These are phyloP conservation scores for Pteruthius melanotis DNA, from an alignment of 2,113 vertebrate species.

Conservation along the genomic window DNA sequence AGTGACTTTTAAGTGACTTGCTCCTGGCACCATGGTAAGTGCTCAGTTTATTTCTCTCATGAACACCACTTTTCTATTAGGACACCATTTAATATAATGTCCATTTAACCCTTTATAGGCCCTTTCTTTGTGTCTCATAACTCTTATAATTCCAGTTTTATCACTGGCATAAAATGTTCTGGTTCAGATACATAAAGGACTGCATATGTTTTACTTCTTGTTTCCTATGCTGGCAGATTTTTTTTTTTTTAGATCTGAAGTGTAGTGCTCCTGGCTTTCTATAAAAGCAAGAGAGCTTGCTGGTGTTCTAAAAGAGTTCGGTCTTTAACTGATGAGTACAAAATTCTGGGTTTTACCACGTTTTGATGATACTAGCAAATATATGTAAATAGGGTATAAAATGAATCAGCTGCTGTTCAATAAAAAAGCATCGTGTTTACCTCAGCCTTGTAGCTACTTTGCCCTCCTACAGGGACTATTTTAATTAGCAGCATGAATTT, in stretches of 20 bases:
- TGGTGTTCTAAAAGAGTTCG: neutral
- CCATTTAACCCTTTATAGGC: conserved; percentile 15
- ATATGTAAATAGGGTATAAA: conserved; percentile 72
- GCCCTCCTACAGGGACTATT: conserved; percentile 73
- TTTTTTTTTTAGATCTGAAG: neutral
- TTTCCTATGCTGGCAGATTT: neutral
- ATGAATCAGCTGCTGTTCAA: conserved; percentile 70
- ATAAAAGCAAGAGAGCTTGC: neutral
- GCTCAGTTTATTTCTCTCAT: conserved; percentile 9
- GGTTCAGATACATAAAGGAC: neutral
- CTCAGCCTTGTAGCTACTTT: conserved; percentile 69
- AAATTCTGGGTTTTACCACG: conserved; percentile 55
- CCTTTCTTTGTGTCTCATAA: neutral
- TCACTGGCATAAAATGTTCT: neutral
- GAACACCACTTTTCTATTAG: neutral
- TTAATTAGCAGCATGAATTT: conserved; percentile 81
- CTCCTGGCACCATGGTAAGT: neutral
- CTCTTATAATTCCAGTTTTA: neutral
- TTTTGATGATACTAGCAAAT: conserved; percentile 76
- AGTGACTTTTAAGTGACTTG: conserved; percentile 32
- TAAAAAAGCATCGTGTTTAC: conserved; percentile 66
- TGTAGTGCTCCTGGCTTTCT: neutral
- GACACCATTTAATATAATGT: neutral
- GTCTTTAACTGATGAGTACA: neutral
- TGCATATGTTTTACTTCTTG: neutral